A percentile compares a stretch with the other conserved stretches of the same genome.
Evolutionary conservation across 2,888 invertebrate genomes (phyloP).

Genomic region (Trimorus sp.): DNA sequence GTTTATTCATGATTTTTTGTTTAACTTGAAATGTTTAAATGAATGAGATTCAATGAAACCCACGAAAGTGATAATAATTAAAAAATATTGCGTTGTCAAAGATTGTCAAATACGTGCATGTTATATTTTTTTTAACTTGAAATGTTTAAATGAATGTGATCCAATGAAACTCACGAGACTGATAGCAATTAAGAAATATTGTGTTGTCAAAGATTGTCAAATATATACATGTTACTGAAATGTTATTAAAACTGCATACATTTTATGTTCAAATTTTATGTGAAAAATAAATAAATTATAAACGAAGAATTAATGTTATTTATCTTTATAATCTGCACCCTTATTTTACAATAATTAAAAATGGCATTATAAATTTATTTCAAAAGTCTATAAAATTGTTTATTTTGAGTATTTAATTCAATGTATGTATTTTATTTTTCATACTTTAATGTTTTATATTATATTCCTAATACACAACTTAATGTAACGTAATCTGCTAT

Average conservation of each 20-base stretch:
- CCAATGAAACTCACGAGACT: neutral
- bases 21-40: conserved; percentile 4
- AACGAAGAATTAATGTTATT: conserved; percentile 1
- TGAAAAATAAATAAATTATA: conserved; percentile 1
- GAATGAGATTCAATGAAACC: conserved; percentile 1
- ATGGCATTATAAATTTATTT: neutral
- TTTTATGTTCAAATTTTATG: conserved; percentile 4
- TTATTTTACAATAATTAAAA: neutral
- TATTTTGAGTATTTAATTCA: conserved; percentile 1
- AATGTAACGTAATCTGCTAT: too few relatives aligned
- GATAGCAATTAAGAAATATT: neutral
- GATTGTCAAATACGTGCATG: neutral
- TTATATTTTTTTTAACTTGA: conserved; percentile 1
- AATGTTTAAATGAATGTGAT: conserved; percentile 4
- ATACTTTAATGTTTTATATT: neutral
- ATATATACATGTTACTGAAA: neutral
- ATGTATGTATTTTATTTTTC: conserved; percentile 1
- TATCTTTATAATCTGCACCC: conserved; percentile 1
- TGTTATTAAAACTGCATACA: conserved; percentile 1
- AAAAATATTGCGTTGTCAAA: neutral
- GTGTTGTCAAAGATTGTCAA: neutral
- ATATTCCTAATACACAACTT: neutral
- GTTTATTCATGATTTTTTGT: conserved; percentile 6
- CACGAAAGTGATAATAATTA: neutral
- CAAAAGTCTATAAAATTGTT: neutral